These are phyloP conservation scores for Echinops telfairi DNA, from an alignment of 2,113 vertebrate species.

Conservation along the genomic window DNA sequence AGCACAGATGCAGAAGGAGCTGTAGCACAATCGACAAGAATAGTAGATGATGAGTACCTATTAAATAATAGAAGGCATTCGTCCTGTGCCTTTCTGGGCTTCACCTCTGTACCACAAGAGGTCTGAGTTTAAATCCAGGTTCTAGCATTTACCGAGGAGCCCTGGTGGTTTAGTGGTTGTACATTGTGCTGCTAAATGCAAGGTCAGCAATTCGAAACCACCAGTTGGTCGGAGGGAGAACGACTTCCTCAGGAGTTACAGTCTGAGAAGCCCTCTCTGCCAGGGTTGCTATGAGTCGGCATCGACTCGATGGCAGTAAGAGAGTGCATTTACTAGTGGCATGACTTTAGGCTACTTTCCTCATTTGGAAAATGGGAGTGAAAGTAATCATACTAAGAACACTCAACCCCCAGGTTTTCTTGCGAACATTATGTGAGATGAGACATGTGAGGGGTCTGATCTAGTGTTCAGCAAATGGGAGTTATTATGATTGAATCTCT, in stretches of 20 bases:
- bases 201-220: too few relatives aligned
- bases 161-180: too few relatives aligned
- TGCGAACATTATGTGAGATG: neutral
- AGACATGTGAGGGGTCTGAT: neutral
- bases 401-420: neutral
- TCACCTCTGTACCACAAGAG: neutral
- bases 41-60: neutral
- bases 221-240: too few relatives aligned
- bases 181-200: too few relatives aligned
- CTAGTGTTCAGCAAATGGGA: neutral
- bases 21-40: slow-evolving; percentile 11
- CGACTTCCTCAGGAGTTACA: too few relatives aligned
- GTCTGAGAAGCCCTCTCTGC: too few relatives aligned
- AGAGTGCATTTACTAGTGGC: neutral
- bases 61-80: too few relatives aligned
- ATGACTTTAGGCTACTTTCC: neutral
- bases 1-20: neutral
- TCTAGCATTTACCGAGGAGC: neutral
- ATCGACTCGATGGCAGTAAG: too few relatives aligned
- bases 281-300: too few relatives aligned
- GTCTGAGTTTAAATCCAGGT: neutral
- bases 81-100: neutral
- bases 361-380: slow-evolving; percentile 15
- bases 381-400: neutral
- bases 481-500: neutral